phyloP scores from a whole-genome alignment of 2,888 invertebrate genomes.

The Pyrocoelia pectoralis region DNA sequence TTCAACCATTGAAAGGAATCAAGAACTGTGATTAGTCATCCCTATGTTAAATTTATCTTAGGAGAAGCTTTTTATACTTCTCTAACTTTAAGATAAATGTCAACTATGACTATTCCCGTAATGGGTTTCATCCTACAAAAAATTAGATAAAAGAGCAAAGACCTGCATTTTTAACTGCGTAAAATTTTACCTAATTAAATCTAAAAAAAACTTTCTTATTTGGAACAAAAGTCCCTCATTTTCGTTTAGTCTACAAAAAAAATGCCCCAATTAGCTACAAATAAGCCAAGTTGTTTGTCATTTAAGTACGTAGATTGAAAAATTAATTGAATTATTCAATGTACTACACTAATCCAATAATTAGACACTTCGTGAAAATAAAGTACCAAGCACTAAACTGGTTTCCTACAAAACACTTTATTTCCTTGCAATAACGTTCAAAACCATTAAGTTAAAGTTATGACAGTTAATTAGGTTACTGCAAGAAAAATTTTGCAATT shows the following conservation, averaged over 20 bases:
- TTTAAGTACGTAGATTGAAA: background rate
- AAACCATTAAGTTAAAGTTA: slow-evolving; percentile 6
- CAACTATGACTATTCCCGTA: background rate
- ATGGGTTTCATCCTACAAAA: background rate
- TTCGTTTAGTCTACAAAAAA: background rate
- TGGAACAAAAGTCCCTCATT: too few species aligned
- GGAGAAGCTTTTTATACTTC: background rate
- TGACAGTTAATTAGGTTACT: slow-evolving; percentile 2
- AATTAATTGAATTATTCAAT: background rate
- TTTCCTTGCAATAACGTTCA: background rate
- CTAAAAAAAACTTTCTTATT: background rate
- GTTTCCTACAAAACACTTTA: slow-evolving; percentile 5
- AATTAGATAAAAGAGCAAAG: background rate
- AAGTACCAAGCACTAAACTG: background rate
- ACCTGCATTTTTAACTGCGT: background rate
- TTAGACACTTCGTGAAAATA: background rate
- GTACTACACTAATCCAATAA: slow-evolving; percentile 1
- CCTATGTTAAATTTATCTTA: background rate
- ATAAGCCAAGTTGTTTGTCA: background rate
- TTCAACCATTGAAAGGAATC: background rate
- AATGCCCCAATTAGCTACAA: background rate
- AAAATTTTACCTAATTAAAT: background rate
- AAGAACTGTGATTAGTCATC: background rate
- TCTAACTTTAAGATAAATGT: background rate
- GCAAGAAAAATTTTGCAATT: background rate